Evolutionary conservation across 2,888 invertebrate species (phyloP), one percentile per base, ranked within the genome.

Genomic region (Lamellibrachia columna): DNA sequence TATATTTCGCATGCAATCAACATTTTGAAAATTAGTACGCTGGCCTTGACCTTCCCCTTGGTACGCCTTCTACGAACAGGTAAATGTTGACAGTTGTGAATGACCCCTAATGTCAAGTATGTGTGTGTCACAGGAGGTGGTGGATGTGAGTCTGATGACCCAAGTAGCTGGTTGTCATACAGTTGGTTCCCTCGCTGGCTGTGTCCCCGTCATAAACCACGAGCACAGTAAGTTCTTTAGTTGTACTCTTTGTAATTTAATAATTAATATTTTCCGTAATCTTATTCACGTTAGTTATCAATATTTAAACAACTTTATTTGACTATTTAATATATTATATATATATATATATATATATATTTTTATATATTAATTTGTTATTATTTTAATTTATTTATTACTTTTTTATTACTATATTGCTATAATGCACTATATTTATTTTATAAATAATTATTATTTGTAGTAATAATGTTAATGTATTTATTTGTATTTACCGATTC

Each of bases 151-250:
- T 11, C 90, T 95, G 53, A 94, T 94, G 92, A 90, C 93, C 1
- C 93, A 94, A 91, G 92, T 92, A 52, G 94, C 94, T 90, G 94
- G 94, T 52, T 91, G 92, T 22, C 91, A 52, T 1, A 93, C 93
- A 8, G 90, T 92, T 9, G 92, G 92, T 52, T 60, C 93, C 58
- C 92, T 93, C 7, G 94, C 95, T 8, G 93, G 94, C 15, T 95
- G 95, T 93, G 94, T 95, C 52, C 95, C 95, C 7, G 94, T 95
- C 75, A 94, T 95, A 40, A 94, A 94, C 90, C 95, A 95, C 92
- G 95, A 94, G 53, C 94, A 94, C 92, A 94, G 95, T 95, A 93
- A 93, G 93, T 93, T 6, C 75, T 22, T 15, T 15, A 15, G 22
- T 75, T 2, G 55, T 90, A 55, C 52, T 90, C 91, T 92, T 58